Base-by-base conservation (phyloP, 2,113 vertebrate species). In the Lophius piscatorius region DNA sequence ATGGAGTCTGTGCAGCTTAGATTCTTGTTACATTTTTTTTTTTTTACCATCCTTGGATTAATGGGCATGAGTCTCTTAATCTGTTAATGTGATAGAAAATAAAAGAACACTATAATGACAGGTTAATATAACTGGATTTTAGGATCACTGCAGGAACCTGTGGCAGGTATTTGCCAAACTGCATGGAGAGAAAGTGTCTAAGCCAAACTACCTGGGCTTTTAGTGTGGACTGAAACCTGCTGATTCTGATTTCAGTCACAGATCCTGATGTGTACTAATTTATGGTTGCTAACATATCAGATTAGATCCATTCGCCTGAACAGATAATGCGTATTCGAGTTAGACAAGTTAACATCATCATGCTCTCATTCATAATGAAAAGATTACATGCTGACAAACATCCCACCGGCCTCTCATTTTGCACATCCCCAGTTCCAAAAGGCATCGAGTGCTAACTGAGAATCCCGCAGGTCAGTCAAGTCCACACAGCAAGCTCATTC, bases 331-430 rank as follows among this genome's bases (percentile, higher is more conserved):
- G 21, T 44, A 42, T 68, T 36, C 52, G 47, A 60, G n/a, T n/a
- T 8, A 5, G 26, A 5, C n/a, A 38, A 17, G 36, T 12, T 42
- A 35, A 74, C 59, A 63, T 63, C 40, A 42, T 51, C 33, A 18
- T 14, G 20, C 16, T 59, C 49, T 54, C 44, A 24, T 63, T 62
- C 17, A 20, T 48, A 44, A 62, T 49, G n/a, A 49, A 65, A 42
- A 59, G 51, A 23, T 39, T 52, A 44, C 26, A 3, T 5, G 41
- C 31, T 28, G 44, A 54, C 49, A 78, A 68, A 74, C 54, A 47
- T 60, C 28, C 58, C 28, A 17, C 44, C 20, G 38, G 34, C 39
- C 29, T 61, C 59, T 57, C 1, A n/a, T 61, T 68, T 65, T 51
- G 35, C 33, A 48, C 45, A 42, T 16, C 17, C 12, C 6, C 2